Evolutionary conservation across 2,797 vertebrate genomes (phyloP).

Genomic region (Silurus lanzhouensis): DNA sequence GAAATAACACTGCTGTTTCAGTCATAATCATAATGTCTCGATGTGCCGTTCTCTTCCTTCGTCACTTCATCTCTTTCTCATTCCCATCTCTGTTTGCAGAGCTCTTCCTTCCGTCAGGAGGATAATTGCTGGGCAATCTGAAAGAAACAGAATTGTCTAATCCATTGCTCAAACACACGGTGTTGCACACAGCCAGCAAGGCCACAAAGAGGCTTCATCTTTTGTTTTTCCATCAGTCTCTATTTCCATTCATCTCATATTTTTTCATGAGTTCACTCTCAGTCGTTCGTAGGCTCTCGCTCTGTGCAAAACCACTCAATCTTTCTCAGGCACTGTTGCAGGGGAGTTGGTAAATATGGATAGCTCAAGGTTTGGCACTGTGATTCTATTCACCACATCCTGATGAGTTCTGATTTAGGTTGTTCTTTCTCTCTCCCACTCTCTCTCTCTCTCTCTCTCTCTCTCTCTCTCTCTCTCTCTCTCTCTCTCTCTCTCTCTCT

Average conservation of each 20-base stretch:
- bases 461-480: background rate
- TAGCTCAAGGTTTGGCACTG: slow-evolving; percentile 29
- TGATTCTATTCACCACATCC: slow-evolving; percentile 37
- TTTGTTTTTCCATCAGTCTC: slow-evolving; percentile 43
- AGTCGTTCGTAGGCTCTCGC: background rate
- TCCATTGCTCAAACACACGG: slow-evolving; percentile 49
- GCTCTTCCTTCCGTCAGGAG: slow-evolving; percentile 51
- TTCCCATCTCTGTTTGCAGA: slow-evolving; percentile 50
- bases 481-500: background rate
- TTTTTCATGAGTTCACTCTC: slow-evolving; percentile 27
- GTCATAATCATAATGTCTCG: slow-evolving; percentile 22
- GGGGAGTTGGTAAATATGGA: slow-evolving; percentile 43
- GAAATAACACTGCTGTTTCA: slow-evolving; percentile 28
- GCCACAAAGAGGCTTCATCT: slow-evolving; percentile 61
- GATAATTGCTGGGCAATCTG: slow-evolving; percentile 54
- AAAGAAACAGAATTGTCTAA: slow-evolving; percentile 50
- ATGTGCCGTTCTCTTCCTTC: slow-evolving; percentile 11
- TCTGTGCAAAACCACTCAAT: slow-evolving; percentile 30
- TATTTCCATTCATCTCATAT: slow-evolving; percentile 33
- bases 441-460: slow-evolving; percentile 1
- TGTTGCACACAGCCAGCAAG: slow-evolving; percentile 59
- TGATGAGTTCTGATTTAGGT: slow-evolving; percentile 43
- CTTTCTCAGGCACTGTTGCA: slow-evolving; percentile 23
- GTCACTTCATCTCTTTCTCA: slow-evolving; percentile 33
- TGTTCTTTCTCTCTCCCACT: background rate